Evolutionary conservation across 2,113 vertebrate species (phyloP).

Genomic region (Spizaetus ornatus): DNA sequence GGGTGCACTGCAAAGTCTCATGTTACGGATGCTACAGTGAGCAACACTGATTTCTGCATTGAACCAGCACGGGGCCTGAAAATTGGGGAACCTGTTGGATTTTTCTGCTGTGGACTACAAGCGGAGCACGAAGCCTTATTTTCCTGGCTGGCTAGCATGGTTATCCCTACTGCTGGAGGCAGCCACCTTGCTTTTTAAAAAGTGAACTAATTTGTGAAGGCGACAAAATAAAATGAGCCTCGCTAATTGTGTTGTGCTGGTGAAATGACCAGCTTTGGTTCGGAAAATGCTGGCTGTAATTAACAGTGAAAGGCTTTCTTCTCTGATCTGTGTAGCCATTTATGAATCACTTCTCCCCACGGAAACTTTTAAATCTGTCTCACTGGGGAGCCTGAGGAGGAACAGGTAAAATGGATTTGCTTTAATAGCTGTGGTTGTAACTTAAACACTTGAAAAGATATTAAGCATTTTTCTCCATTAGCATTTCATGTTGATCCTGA

Average conservation of each 20-base stretch:
- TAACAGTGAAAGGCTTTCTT: constrained; percentile 30
- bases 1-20: not conserved
- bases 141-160: not conserved
- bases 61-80: not conserved
- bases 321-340: not conserved
- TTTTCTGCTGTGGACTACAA: not conserved
- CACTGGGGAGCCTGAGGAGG: not conserved
- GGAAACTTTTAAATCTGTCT: constrained; percentile 35
- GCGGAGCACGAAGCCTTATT: not conserved
- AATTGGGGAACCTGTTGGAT: not conserved
- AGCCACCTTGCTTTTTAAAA: not conserved
- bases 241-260: not conserved
- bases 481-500: constrained; percentile 48
- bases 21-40: not conserved
- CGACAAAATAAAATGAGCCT: not conserved
- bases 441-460: constrained; percentile 48
- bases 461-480: constrained; percentile 9
- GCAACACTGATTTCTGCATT: not conserved
- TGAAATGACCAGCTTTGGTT: not conserved
- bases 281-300: not conserved
- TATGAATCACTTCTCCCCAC: not conserved
- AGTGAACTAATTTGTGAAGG: not conserved
- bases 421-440: constrained; percentile 42
- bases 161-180: not conserved
- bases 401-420: constrained; percentile 43